phyloP scores from a whole-genome alignment of 2,888 invertebrate species.

The Polydrusus tereticollis region DNA sequence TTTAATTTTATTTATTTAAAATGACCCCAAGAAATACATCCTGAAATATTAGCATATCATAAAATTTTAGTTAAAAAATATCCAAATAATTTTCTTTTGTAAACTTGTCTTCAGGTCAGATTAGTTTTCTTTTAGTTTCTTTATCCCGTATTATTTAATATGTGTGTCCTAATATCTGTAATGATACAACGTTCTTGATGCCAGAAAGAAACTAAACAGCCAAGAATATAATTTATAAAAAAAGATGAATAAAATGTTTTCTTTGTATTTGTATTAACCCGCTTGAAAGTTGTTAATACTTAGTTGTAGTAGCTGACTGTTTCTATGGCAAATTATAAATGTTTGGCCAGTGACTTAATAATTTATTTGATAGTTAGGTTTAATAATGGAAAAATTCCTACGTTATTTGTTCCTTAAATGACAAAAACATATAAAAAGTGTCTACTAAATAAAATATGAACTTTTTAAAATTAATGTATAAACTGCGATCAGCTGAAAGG shows the following conservation, averaged over 20 bases:
- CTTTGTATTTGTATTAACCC: background rate
- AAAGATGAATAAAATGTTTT: background rate
- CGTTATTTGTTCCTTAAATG: constrained; percentile 18
- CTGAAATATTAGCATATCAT: too few relatives aligned
- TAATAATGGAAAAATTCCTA: constrained; percentile 11
- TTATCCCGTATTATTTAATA: too few relatives aligned
- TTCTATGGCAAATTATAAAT: background rate
- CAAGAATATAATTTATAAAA: too few relatives aligned
- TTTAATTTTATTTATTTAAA: too few relatives aligned
- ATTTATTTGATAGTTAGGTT: constrained; percentile 14
- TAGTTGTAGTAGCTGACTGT: constrained; percentile 1
- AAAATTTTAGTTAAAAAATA: too few relatives aligned
- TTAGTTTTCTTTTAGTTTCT: too few relatives aligned
- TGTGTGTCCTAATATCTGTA: too few relatives aligned
- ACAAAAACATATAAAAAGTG: background rate
- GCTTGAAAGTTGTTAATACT: constrained; percentile 8
- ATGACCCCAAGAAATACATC: too few relatives aligned
- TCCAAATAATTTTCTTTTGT: too few relatives aligned
- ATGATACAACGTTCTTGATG: too few relatives aligned
- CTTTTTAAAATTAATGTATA: background rate
- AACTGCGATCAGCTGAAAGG: background rate
- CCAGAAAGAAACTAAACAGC: too few relatives aligned
- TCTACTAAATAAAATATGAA: constrained; percentile 13
- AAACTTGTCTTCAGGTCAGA: too few relatives aligned
- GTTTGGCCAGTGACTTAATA: constrained; percentile 22